phyloP scores from a whole-genome alignment of 92 coral and sea anemone genomes.

The Heteractis magnifica region DNA sequence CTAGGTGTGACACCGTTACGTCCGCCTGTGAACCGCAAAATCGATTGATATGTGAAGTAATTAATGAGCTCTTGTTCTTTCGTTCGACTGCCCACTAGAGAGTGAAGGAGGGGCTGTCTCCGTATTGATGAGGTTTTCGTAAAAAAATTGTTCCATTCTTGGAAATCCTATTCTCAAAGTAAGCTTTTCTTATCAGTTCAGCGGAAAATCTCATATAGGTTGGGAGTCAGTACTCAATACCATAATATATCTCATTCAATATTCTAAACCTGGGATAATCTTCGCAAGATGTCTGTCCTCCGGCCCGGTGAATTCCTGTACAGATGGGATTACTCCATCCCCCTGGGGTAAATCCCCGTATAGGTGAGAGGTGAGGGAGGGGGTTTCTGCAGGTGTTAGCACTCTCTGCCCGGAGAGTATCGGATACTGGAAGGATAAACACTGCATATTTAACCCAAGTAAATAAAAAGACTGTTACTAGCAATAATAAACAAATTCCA shows the following conservation, averaged over 20 bases:
- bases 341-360: background rate
- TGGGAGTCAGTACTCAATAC: no score
- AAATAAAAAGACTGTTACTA: no score
- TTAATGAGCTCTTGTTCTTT: background rate
- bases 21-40: constrained; percentile 23
- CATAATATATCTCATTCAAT: no score
- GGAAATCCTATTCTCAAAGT: background rate
- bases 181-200: background rate
- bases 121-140: background rate
- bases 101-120: constrained; percentile 1
- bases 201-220: no score
- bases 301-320: background rate
- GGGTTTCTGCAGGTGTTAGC: no score
- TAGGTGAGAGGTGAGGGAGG: background rate
- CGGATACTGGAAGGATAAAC: no score
- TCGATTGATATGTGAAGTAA: constrained; percentile 3
- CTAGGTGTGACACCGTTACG: constrained; percentile 29
- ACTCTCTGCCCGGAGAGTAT: no score
- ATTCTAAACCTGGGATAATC: no score
- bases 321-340: background rate
- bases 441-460: no score
- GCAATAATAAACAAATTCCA: no score
- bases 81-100: background rate
- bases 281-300: background rate
- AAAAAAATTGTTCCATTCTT: background rate